Evolutionary conservation across 2,113 vertebrate genomes (phyloP).

Genomic region (Dascyllus trimaculatus): DNA sequence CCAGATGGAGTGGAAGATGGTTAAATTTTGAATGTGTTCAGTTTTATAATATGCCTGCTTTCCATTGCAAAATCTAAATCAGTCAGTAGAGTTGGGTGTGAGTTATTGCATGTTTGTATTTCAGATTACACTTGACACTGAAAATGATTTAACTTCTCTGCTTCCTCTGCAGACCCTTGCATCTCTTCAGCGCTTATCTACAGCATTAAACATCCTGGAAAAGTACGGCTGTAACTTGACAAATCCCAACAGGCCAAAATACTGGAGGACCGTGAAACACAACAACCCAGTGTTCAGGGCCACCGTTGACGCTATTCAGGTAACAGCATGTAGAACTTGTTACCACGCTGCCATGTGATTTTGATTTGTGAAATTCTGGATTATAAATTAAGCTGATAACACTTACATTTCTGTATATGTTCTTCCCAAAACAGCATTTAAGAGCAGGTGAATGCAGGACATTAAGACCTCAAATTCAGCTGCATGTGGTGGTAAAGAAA

Average conservation of each 20-base stretch:
- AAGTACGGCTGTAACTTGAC: constrained; percentile 93
- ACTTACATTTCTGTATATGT: no score
- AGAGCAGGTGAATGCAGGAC: no score
- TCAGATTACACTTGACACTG: background rate
- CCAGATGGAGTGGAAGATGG: no score
- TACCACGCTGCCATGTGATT: no score
- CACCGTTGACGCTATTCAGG: constrained; percentile 91
- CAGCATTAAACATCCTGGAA: constrained; percentile 91
- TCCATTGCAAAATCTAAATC: no score
- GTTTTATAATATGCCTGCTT: no score
- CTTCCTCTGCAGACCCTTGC: constrained; percentile 67
- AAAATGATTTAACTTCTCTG: background rate
- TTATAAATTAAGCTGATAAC: no score
- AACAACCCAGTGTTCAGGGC: constrained; percentile 93
- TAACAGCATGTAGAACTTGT: constrained; percentile 51
- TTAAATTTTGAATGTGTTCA: no score
- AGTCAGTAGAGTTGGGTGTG: background rate
- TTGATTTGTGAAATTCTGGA: no score
- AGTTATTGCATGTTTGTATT: background rate
- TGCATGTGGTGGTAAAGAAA: no score
- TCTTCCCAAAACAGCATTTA: no score
- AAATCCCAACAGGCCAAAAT: constrained; percentile 88
- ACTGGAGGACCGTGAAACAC: constrained; percentile 93
- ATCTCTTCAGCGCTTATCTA: constrained; percentile 85
- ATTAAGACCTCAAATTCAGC: no score